Base-by-base conservation (phyloP, 2,113 vertebrate genomes). In the Hemichromis elongatus region DNA sequence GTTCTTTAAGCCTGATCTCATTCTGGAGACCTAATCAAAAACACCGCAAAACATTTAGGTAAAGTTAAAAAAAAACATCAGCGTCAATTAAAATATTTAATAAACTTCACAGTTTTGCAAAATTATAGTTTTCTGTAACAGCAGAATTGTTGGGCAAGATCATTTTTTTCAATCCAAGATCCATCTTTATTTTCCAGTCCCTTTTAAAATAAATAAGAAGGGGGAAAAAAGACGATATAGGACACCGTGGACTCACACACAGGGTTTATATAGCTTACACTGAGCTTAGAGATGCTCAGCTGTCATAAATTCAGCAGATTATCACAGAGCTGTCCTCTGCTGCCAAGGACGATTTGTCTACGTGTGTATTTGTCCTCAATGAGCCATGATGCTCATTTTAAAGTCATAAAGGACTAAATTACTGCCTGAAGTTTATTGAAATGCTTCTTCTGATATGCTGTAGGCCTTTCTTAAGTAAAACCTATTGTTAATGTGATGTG, bases 241-340 rank as follows among this genome's bases (percentile, higher is more conserved):
- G 26, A 52, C 26, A 1, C 26, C 6, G 1, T 50, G 45, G 70
- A 75, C 26, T 50, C 70, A 13, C 16, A 40, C 37, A 33, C 70
- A 13, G 42, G 28, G 70, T 75, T 75, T 75, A 13, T 79, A 33
- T 77, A 63, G 42, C 55, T 81, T 47, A 83, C 78, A 79, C 11
- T 8, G 3, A 80, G 80, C 5, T 91, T 82, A 90, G 82, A 84
- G 66, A 89, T 86, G 83, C 84, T 88, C 84, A 88, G 85, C 84
- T 84, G 82, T 84, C 82, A 87, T 78, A 89, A 89, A 88, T 82
- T 89, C 52, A 80, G 73, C 85, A 91, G 89, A 92, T 90, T 85
- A 93, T 86, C 45, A 53, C 61, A 73, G 83, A 77, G 70, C 86
- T 83, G 80, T 87, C 84, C 55, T 77, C 88, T 84, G 81, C 82